Conservation (phyloP, 2,113 vertebrate genomes). For the Protomyctophum bolini region DNA sequence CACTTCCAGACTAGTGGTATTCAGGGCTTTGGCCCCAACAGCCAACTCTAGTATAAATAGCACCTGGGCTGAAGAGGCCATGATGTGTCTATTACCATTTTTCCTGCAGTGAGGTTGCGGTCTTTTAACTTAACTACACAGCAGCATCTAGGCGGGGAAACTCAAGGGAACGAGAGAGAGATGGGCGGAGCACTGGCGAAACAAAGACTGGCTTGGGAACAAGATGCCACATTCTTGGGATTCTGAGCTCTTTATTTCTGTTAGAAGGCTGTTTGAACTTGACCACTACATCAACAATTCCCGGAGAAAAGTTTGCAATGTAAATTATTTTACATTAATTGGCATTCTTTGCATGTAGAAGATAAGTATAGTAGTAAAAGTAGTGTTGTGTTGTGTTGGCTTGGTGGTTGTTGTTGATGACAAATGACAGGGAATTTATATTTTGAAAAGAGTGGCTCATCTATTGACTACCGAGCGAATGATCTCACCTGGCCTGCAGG, state of each 20-base stretch:
- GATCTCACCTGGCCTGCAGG: conserved; percentile 23
- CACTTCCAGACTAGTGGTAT: not conserved
- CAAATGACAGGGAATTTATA: conserved; percentile 44
- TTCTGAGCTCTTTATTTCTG: conserved; percentile 29
- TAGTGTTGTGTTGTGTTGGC: no score
- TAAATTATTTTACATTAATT: no score
- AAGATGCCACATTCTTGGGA: conserved; percentile 34
- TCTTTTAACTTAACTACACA: conserved; percentile 2
- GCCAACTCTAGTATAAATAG: not conserved
- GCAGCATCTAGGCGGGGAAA: conserved; percentile 14
- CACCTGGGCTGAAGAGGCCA: conserved; percentile 11
- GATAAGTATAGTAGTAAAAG: no score
- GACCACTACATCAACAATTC: not conserved
- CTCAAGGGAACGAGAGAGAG: not conserved
- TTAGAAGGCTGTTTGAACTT: conserved; percentile 2
- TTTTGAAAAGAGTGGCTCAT: conserved; percentile 46
- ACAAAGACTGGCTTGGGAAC: conserved; percentile 31
- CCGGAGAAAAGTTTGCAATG: not conserved
- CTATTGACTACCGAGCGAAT: conserved; percentile 9
- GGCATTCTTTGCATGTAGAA: no score
- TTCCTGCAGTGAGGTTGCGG: conserved; percentile 17
- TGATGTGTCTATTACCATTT: not conserved
- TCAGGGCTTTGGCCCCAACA: conserved; percentile 8
- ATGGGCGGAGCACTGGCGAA: conserved; percentile 11
- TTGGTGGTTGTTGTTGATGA: conserved; percentile 9